These are phyloP conservation scores for Drosophila kanapiae DNA, from an alignment of 1,140 invertebrate species.

Conservation along the genomic window DNA sequence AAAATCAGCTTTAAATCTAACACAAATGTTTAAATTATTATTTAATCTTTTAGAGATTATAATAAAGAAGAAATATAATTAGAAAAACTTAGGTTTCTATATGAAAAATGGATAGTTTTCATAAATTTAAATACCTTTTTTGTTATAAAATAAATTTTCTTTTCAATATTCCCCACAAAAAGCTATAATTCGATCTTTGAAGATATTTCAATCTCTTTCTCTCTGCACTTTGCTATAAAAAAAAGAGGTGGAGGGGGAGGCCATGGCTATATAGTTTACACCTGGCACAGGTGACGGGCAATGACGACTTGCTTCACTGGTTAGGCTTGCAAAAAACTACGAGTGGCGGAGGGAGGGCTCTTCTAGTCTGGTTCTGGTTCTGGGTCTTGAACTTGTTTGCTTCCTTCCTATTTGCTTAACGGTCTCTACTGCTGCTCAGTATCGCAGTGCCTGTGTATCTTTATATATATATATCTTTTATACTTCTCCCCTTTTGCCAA, in stretches of 20 bases:
- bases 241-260: slow-evolving; percentile 13
- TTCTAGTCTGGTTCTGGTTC: slow-evolving; percentile 52
- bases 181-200: neutral
- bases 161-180: too few species aligned
- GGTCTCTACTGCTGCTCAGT: slow-evolving; percentile 21
- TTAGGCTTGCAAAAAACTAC: slow-evolving; percentile 45
- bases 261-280: slow-evolving; percentile 70
- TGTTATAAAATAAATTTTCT: too few species aligned
- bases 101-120: neutral
- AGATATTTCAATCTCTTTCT: too few species aligned
- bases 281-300: slow-evolving; percentile 75
- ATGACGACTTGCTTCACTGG: slow-evolving; percentile 75
- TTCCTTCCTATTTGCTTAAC: slow-evolving; percentile 83
- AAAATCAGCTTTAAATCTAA: neutral
- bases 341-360: slow-evolving; percentile 21
- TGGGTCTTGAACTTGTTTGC: slow-evolving; percentile 64
- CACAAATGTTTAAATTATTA: too few species aligned
- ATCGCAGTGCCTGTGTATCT: neutral
- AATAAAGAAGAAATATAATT: neutral
- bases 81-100: too few species aligned
- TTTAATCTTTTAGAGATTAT: neutral
- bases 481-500: slow-evolving; percentile 4
- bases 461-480: slow-evolving; percentile 1
- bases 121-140: neutral
- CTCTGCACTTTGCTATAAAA: neutral